Evolutionary conservation across 2,797 vertebrate genomes (phyloP), one percentile per base, ranked within the genome.

Genomic region (Sebastes trivittatus): DNA sequence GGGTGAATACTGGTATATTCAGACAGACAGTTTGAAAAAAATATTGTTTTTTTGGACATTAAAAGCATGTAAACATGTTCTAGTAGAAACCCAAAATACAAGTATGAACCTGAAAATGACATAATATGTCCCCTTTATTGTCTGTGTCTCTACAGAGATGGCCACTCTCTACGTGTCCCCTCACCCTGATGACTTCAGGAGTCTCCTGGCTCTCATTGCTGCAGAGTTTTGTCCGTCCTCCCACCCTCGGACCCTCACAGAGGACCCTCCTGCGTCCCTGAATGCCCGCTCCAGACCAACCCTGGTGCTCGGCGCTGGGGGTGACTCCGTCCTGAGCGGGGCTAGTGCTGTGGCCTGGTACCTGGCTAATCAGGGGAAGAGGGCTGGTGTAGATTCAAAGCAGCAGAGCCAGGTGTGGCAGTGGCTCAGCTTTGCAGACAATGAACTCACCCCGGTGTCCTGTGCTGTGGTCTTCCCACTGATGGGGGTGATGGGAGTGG

Each of bases 391-490:
- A 0, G 89, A 92, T 29, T 10, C 67, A 5, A 93, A 95, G 79
- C 93, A 95, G 49, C 90, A 94, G 81, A 95, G 96, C 55, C 94
- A 96, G 14, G 95, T 97, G 75, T 96, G 96, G 90, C 97, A 98
- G 93, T 98, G 97, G 97, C 94, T 97, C 71, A 97, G 93, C 88
- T 97, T 97, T 29, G 96, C 96, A 0, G 97, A 97, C 77, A 96
- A 96, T 6, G 97, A 98, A 71, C 83, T 98, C n/a, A 90, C 92
- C 7, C 97, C 97, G 0, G 94, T 96, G 18, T 95, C 96, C 14
- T 97, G 96, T 38, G 96, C 96, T 7, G 93, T 96, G 11, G 91
- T 96, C 23, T 96, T 97, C 80, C 97, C 97, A 0, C 93, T 96
- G 49, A 88, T 97, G 84, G 97, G 97, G 2, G 65, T 96, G 59